These are phyloP conservation scores for Calameuta idolon DNA, from an alignment of 2,888 invertebrate genomes.

Conservation along the genomic window DNA sequence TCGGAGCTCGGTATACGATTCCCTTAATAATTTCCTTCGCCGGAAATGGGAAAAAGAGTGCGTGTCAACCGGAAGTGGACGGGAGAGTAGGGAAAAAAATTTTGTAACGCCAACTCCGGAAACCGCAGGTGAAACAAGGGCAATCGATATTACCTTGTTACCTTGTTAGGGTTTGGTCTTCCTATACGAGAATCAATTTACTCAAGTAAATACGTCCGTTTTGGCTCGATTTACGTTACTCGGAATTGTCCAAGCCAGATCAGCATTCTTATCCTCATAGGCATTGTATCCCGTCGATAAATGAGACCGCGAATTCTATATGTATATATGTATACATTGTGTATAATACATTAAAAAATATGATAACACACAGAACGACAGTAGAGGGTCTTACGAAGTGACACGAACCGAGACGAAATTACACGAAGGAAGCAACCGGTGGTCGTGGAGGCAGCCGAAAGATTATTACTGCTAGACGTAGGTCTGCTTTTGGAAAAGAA, in stretches of 20 bases:
- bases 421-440: conserved; percentile 36
- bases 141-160: conserved; percentile 15
- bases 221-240: neutral
- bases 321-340: neutral
- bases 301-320: neutral
- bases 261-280: neutral
- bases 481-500: neutral
- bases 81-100: neutral
- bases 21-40: conserved; percentile 35
- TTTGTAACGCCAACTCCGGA: conserved; percentile 30
- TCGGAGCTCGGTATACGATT: neutral
- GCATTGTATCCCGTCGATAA: neutral
- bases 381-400: neutral
- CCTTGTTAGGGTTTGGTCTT: neutral
- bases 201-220: neutral
- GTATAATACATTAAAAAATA: neutral
- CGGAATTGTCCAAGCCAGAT: neutral
- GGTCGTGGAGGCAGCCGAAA: conserved; percentile 20
- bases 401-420: neutral
- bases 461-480: neutral
- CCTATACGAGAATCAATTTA: neutral
- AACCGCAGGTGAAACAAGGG: conserved; percentile 31
- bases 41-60: conserved; percentile 24
- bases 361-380: neutral
- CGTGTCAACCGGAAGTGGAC: conserved; percentile 20